A percentile compares a stretch with the other conserved stretches of the same genome.
phyloP scores from a whole-genome alignment of 2,888 invertebrate species.

The Philonicus albiceps region DNA sequence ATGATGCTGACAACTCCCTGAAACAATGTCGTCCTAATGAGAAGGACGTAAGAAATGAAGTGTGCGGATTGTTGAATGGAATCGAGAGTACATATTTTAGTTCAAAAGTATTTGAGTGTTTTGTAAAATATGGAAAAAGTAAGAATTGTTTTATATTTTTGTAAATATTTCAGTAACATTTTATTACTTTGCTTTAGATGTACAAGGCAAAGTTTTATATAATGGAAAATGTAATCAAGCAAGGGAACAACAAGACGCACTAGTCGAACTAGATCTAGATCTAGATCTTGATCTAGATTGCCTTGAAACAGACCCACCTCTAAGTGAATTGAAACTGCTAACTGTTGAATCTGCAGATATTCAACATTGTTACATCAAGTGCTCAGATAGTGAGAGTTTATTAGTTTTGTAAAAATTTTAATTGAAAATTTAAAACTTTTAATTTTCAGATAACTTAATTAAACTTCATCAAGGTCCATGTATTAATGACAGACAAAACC shows the following conservation, averaged over 20 bases:
- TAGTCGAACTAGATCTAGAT: no score
- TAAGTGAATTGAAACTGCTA: not conserved
- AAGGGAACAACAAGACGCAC: not conserved
- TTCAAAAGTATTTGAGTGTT: not conserved
- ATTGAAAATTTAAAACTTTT: not conserved
- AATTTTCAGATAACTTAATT: not conserved
- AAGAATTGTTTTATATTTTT: not conserved
- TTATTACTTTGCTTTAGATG: not conserved
- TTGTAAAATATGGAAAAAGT: not conserved
- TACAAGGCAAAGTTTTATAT: no score
- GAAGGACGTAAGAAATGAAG: not conserved
- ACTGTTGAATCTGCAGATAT: not conserved
- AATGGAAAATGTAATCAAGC: not conserved
- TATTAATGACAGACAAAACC: not conserved
- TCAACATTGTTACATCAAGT: not conserved
- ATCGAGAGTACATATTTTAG: not conserved
- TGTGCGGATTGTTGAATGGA: not conserved
- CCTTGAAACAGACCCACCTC: not conserved
- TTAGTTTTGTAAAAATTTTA: no score
- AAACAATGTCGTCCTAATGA: no score
- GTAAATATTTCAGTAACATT: not conserved
- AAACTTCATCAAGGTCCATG: not conserved
- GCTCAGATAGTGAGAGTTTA: not conserved
- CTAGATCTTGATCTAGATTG: no score
- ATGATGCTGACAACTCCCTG: no score